A percentile compares a stretch with the other conserved stretches of the same genome.
phyloP scores from a whole-genome alignment of 2,888 invertebrate genomes.

The Brachypalpus laphriformis region DNA sequence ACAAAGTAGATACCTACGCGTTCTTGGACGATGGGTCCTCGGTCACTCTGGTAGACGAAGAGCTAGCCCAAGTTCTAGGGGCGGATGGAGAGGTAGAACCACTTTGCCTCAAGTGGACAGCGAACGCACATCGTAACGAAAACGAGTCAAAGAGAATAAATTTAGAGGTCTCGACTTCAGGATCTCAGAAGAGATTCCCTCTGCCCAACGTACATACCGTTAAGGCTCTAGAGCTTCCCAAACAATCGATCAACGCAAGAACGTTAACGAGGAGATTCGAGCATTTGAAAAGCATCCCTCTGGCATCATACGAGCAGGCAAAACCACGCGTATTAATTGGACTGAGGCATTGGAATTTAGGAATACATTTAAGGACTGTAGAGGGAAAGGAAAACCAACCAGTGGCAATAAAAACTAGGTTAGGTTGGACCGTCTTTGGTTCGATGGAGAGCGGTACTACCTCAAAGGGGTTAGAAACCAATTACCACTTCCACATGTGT shows the following conservation, averaged over 20 bases:
- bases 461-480: no score
- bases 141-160: background rate
- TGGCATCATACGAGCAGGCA: background rate
- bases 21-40: slow-evolving; percentile 38
- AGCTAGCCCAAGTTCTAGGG: background rate
- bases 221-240: slow-evolving; percentile 1
- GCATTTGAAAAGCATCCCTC: background rate
- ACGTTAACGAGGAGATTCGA: background rate
- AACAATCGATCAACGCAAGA: background rate
- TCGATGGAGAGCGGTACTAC: no score
- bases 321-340: background rate
- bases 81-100: background rate
- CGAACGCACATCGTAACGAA: slow-evolving; percentile 3
- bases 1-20: background rate
- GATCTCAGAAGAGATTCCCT: background rate
- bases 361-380: background rate
- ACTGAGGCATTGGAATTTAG: background rate
- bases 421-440: background rate
- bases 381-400: background rate
- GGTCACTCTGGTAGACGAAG: slow-evolving; percentile 13
- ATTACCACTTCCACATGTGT: no score
- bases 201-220: slow-evolving; percentile 1
- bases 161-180: background rate
- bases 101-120: slow-evolving; percentile 33
- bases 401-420: background rate